Conservation (phyloP, 2,888 invertebrate species). For the Aporophyla nigra region DNA sequence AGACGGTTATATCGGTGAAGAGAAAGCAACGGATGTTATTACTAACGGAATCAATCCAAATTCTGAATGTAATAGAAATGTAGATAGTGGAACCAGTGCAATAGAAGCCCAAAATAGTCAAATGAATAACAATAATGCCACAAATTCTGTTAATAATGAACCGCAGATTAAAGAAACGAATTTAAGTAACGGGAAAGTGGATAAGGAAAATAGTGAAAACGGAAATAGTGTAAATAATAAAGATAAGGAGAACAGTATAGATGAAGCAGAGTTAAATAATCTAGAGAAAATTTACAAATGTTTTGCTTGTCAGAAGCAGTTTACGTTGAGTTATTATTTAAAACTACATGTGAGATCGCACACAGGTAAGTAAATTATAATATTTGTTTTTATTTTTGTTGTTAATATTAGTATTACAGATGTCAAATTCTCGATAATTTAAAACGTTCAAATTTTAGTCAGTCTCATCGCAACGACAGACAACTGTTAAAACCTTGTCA, state of each 20-base stretch:
- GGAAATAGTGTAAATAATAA: slow-evolving; percentile 32
- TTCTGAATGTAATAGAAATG: slow-evolving; percentile 24
- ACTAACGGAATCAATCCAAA: slow-evolving; percentile 23
- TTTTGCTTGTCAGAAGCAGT: slow-evolving; percentile 86
- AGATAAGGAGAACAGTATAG: slow-evolving; percentile 48
- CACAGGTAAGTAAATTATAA: slow-evolving; percentile 77
- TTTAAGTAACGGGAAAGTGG: slow-evolving; percentile 15
- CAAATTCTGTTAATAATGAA: not conserved
- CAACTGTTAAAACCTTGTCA: no score
- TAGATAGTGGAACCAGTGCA: slow-evolving; percentile 9
- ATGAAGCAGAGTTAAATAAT: slow-evolving; percentile 68
- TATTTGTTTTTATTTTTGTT: not conserved
- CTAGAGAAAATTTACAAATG: slow-evolving; percentile 87
- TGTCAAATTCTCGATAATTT: no score
- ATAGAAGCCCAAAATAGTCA: not conserved
- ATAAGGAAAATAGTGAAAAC: slow-evolving; percentile 4
- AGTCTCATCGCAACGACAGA: no score
- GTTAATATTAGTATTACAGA: no score
- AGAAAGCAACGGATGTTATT: slow-evolving; percentile 75
- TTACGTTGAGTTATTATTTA: slow-evolving; percentile 85
- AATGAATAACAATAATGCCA: slow-evolving; percentile 2
- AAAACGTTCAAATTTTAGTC: no score
- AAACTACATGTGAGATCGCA: slow-evolving; percentile 87
- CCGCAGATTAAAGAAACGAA: slow-evolving; percentile 17
- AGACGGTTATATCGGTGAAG: slow-evolving; percentile 85